Evolutionary conservation across 2,113 vertebrate species (phyloP), one percentile per base, ranked within the genome.

Genomic region (Charadrius vociferus): DNA sequence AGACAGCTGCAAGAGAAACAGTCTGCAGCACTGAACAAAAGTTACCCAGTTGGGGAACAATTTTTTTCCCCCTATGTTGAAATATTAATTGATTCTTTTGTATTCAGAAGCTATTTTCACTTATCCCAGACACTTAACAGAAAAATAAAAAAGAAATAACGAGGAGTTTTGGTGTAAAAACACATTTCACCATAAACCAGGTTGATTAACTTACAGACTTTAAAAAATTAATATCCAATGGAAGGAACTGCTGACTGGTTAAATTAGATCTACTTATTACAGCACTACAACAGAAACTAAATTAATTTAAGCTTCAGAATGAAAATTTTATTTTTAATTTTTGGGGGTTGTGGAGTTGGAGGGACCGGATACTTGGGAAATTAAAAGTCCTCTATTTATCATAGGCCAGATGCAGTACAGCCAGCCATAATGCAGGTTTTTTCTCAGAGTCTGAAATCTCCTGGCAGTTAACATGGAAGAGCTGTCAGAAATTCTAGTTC

Each of bases 101-200:
- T 92, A 95, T 93, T 97, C 87, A 89, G 77, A 78, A 92, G 59
- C 18, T 93, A 78, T 94, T 96, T 95, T 97, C 93, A 89, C 94
- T 95, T 97, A 90, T 90, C 49, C 58, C 74, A 94, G 81, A 93
- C 81, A 93, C 80, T 95, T 90, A 92, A 87, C 78, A 95, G 80
- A 96, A 97, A 96, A 91, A 90, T 94, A 96, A 96, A 96, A 95
- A 89, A 90, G 93, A 96, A 97, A 97, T 95, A 96, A 92, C 74
- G 68, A 91, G 52, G 71, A 87, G 65, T 95, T 96, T 96, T 94
- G 86, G 89, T 97, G 62, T 96, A 96, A 95, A 97, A 97, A 96
- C 95, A 96, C 82, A 93, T 94, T 86, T 94, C 74, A 49, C 50
- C 49, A 65, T 96, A 96, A 96, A 96, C 52, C 61, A 92, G 49